These are phyloP conservation scores for Tragelaphus strepsiceros DNA, from an alignment of 2,113 vertebrate species.

Conservation along the genomic window DNA sequence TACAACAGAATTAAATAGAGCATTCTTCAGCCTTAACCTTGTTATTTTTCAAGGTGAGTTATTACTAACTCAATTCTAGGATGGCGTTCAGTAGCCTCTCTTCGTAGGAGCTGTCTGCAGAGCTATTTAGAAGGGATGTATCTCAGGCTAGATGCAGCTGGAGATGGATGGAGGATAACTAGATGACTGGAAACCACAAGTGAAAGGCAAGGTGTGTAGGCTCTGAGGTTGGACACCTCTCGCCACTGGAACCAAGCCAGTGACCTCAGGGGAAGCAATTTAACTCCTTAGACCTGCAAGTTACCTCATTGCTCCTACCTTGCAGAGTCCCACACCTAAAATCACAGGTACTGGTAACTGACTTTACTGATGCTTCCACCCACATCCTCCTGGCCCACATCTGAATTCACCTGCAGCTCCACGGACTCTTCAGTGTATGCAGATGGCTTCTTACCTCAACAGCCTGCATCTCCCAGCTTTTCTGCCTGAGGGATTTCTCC, in stretches of 20 bases:
- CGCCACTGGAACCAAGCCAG: not conserved
- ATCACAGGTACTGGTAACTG: not conserved
- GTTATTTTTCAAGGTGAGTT: conserved; percentile 69
- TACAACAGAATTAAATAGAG: conserved; percentile 56
- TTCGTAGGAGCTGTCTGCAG: not conserved
- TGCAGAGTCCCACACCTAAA: not conserved
- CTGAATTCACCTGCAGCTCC: not conserved
- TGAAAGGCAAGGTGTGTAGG: not conserved
- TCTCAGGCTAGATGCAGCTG: not conserved
- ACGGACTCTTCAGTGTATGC: not conserved
- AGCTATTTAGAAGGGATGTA: not conserved
- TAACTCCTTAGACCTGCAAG: not conserved
- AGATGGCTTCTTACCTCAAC: not conserved
- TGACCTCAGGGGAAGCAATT: not conserved
- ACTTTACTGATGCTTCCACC: not conserved
- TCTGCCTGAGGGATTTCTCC: not conserved
- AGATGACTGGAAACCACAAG: not conserved
- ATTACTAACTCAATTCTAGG: conserved; percentile 44
- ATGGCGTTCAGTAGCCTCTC: not conserved
- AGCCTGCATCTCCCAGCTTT: not conserved
- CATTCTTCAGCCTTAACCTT: conserved; percentile 56
- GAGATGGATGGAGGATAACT: not conserved
- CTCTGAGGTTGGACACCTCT: not conserved
- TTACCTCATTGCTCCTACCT: not conserved
- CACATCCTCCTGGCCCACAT: not conserved